Conservation (phyloP, 2,888 invertebrate species). For the Tipula unca region DNA sequence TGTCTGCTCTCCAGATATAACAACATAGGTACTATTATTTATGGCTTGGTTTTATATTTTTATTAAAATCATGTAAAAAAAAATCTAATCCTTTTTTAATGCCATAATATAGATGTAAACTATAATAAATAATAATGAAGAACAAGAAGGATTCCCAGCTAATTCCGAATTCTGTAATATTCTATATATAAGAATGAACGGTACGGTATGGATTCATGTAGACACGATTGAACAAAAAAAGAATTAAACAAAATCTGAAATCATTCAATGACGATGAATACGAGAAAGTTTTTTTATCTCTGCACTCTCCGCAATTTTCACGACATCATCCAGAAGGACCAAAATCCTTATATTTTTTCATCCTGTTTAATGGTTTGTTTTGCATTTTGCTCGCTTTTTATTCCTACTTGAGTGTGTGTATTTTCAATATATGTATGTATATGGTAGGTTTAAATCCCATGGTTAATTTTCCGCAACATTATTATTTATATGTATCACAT, state of each 20-base stretch:
- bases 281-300: background rate
- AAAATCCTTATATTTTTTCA: too few species aligned
- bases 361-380: too few species aligned
- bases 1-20: background rate
- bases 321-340: too few species aligned
- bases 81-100: background rate
- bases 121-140: background rate
- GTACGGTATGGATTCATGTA: too few species aligned
- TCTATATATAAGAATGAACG: too few species aligned
- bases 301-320: background rate
- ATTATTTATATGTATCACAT: background rate
- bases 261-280: background rate
- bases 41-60: background rate
- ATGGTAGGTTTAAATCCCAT: background rate
- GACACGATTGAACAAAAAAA: background rate
- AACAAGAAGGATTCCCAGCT: background rate
- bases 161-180: background rate
- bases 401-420: background rate
- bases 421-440: too few species aligned
- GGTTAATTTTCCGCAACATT: background rate
- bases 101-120: background rate
- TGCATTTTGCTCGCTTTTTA: too few species aligned
- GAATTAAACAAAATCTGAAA: too few species aligned
- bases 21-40: background rate
- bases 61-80: background rate